Conservation (phyloP, 2,888 invertebrate species). For the Hydropsyche betteni region DNA sequence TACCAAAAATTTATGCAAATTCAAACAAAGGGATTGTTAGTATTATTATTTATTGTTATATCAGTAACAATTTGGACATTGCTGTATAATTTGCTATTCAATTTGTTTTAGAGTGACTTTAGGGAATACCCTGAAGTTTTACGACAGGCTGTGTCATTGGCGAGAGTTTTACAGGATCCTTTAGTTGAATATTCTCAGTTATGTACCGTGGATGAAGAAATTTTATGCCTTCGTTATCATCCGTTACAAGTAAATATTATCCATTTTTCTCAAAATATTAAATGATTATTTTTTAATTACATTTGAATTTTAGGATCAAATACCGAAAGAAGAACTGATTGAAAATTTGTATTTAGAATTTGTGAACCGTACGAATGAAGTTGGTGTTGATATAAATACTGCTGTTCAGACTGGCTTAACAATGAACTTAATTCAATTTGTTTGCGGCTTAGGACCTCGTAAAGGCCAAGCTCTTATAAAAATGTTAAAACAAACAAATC, state of each 20-base stretch:
- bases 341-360: constrained; percentile 89
- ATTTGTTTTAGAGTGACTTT: constrained; percentile 75
- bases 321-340: constrained; percentile 84
- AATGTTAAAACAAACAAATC: constrained; percentile 89
- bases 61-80: background rate
- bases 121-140: constrained; percentile 91
- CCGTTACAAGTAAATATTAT: constrained; percentile 65
- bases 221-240: constrained; percentile 92
- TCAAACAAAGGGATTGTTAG: constrained; percentile 82
- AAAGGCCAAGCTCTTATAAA: constrained; percentile 90
- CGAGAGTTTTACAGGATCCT: constrained; percentile 93
- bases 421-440: constrained; percentile 91
- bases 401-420: constrained; percentile 90
- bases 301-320: constrained; percentile 70
- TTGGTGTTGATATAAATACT: constrained; percentile 96
- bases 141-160: constrained; percentile 92
- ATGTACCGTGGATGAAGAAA: constrained; percentile 96
- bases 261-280: background rate
- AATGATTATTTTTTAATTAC: background rate
- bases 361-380: constrained; percentile 96
- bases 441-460: constrained; percentile 95
- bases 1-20: constrained; percentile 91
- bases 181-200: constrained; percentile 95
- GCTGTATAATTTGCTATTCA: background rate
- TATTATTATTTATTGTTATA: constrained; percentile 38